phyloP scores from a whole-genome alignment of 2,113 vertebrate genomes.

The Antechinus flavipes region DNA sequence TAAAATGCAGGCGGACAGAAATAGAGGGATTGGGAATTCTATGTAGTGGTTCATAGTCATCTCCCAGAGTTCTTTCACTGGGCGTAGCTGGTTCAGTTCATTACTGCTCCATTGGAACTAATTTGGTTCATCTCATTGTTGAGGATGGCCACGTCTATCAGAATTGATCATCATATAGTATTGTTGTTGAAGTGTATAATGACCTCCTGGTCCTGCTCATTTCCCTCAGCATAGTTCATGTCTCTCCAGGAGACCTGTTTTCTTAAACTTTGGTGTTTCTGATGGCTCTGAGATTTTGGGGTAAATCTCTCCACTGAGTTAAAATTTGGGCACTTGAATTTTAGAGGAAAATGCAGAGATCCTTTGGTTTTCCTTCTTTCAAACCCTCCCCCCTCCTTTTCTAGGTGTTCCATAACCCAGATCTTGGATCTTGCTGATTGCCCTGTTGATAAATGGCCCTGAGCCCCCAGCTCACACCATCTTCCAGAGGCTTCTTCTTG shows the following conservation, averaged over 20 bases:
- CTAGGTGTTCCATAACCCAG: fast-evolving
- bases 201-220: too few relatives aligned
- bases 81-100: too few relatives aligned
- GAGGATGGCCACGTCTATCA: too few relatives aligned
- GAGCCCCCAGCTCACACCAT: background rate
- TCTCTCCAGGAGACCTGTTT: background rate
- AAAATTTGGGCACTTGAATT: background rate
- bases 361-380: background rate
- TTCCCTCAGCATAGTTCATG: too few relatives aligned
- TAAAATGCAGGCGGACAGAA: too few relatives aligned
- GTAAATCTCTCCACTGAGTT: background rate
- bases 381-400: background rate
- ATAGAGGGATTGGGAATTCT: too few relatives aligned
- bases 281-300: background rate
- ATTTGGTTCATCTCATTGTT: too few relatives aligned
- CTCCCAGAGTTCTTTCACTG: too few relatives aligned
- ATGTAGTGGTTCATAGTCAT: too few relatives aligned
- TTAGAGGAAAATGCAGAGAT: background rate
- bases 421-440: fast-evolving
- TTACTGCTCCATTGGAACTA: too few relatives aligned
- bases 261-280: background rate
- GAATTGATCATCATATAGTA: too few relatives aligned
- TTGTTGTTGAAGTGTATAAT: too few relatives aligned
- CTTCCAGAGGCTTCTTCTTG: background rate
- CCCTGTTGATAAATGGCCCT: fast-evolving